Evolutionary conservation across 2,113 vertebrate genomes (phyloP).

Genomic region (Nettapus auritus): DNA sequence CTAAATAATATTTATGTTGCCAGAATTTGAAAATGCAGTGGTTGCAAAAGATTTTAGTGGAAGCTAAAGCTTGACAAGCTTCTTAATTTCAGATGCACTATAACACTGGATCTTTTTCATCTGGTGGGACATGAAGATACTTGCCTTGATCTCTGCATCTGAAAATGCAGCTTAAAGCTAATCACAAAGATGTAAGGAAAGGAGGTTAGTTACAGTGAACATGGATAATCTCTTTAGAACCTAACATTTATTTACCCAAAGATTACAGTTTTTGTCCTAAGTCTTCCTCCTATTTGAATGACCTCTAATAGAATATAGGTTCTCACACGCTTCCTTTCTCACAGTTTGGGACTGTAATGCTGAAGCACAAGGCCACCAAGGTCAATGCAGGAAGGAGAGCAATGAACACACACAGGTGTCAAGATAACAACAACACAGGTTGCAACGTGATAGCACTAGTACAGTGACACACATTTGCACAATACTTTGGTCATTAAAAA

Average conservation of each 20-base stretch:
- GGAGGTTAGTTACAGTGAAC: background rate
- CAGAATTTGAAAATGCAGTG: background rate
- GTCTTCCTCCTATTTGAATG: background rate
- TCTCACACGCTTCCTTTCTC: background rate
- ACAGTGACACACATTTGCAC: background rate
- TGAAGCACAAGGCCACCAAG: background rate
- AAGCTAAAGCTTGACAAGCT: background rate
- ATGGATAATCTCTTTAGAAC: background rate
- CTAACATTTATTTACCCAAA: background rate
- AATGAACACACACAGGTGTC: background rate
- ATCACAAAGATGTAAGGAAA: background rate
- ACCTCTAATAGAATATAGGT: background rate
- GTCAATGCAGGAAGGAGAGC: background rate
- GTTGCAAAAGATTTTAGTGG: background rate
- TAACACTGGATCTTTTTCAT: background rate
- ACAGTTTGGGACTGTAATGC: background rate
- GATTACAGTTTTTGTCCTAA: background rate
- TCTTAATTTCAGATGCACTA: background rate
- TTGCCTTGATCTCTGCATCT: background rate
- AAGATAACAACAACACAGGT: background rate
- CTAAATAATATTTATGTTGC: background rate
- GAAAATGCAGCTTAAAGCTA: background rate
- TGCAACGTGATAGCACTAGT: background rate
- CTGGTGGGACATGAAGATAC: background rate
- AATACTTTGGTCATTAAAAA: background rate